Conservation (phyloP, 2,113 vertebrate genomes). For the Bos indicus region DNA sequence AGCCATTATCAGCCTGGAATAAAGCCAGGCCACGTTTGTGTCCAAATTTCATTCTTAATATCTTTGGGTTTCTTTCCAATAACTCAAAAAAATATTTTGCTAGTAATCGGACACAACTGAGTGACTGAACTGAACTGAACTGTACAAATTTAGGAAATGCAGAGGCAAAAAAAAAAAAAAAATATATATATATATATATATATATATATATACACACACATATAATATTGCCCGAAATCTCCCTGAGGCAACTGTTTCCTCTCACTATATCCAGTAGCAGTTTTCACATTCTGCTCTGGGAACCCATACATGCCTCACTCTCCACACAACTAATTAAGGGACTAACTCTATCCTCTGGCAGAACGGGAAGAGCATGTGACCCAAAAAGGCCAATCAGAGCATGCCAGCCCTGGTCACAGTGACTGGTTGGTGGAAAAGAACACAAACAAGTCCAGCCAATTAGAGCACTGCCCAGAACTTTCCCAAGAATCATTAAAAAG, state of each 20-base stretch:
- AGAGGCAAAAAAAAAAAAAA: neutral
- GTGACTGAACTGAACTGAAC: neutral
- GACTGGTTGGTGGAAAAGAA: neutral
- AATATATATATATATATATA: too few species aligned
- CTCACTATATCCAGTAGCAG: neutral
- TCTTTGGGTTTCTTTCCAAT: constrained; percentile 18
- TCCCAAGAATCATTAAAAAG: neutral
- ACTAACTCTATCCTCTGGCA: too few species aligned
- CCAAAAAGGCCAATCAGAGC: neutral
- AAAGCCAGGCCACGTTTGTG: constrained; percentile 23
- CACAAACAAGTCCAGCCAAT: neutral
- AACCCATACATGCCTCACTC: neutral
- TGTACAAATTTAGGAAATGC: constrained; percentile 34
- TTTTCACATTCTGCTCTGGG: neutral
- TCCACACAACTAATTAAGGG: neutral
- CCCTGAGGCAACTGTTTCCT: neutral
- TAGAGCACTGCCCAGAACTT: neutral
- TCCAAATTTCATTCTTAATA: constrained; percentile 29
- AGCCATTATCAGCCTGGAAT: constrained; percentile 50
- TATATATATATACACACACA: neutral
- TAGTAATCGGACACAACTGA: neutral
- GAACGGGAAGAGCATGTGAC: neutral
- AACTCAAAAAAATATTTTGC: neutral
- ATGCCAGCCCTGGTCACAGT: neutral
- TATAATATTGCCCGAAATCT: neutral